Percentiles rank a stretch among this genome's conserved stretches.
Evolutionary conservation across 2,888 invertebrate species (phyloP).

Genomic region (Drosophila gaucha): DNA sequence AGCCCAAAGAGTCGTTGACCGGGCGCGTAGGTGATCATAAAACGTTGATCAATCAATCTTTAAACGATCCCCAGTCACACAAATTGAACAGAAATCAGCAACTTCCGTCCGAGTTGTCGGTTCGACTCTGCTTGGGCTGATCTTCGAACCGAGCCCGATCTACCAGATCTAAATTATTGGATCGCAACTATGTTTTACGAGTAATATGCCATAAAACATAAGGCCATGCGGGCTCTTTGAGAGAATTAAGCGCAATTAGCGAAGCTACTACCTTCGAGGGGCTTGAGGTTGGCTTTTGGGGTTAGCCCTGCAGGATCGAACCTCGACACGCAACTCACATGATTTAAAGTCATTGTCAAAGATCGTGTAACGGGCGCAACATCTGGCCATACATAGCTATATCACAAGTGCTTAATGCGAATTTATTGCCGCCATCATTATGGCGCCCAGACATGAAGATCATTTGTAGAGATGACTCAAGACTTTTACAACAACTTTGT

Average conservation of each 20-base stretch:
- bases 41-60: conserved; percentile 75
- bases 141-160: conserved; percentile 23
- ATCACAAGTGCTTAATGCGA: conserved; percentile 73
- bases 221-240: conserved; percentile 77
- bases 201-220: conserved; percentile 52
- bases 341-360: conserved; percentile 46
- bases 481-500: conserved; percentile 61
- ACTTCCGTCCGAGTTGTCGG: conserved; percentile 77
- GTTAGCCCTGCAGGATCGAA: conserved; percentile 48
- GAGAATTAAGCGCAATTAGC: conserved; percentile 77
- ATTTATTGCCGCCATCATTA: conserved; percentile 76
- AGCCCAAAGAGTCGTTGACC: conserved; percentile 55
- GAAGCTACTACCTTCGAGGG: conserved; percentile 66
- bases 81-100: conserved; percentile 75
- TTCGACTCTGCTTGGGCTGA: too few species aligned
- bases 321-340: conserved; percentile 45
- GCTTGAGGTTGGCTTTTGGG: conserved; percentile 1
- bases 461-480: conserved; percentile 58
- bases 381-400: conserved; percentile 33
- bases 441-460: conserved; percentile 64
- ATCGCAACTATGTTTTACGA: conserved; percentile 32
- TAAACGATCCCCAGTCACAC: conserved; percentile 73
- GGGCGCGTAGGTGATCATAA: conserved; percentile 70
- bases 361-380: conserved; percentile 37
- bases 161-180: conserved; percentile 31